Evolutionary conservation across 2,797 vertebrate genomes (phyloP), one percentile per base, ranked within the genome.

Genomic region (Loriculus beryllinus): DNA sequence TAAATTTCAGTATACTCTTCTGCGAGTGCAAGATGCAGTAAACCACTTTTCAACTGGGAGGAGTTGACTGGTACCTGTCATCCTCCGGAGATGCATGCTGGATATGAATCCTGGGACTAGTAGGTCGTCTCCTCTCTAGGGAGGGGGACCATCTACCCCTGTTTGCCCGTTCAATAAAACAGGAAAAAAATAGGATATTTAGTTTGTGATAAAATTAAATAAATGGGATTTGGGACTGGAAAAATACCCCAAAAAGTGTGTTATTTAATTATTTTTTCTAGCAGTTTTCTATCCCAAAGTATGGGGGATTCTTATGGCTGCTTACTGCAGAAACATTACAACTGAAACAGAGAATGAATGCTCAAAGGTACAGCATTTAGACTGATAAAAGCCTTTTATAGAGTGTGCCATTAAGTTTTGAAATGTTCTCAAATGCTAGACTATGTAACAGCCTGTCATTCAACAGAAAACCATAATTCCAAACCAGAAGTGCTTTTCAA

Each of bases 91-190:
- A 99, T 84, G 99, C 99, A 98, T 99, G 99, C 98, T 99, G 98
- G 97, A 99, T 99, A 97, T 99, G 98, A 98, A 99, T 99, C 99
- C 99, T 98, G 98, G 99, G 99, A 97, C 99, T 99, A 97, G 98
- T 98, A 93, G 99, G 98, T 97, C 99, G 98, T 98, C 98, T 98
- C 98, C 99, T 98, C 98, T 98, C 99, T 98, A 99, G 98, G 96
- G 99, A 99, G 97, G 98, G 98, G 97, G 98, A 99, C 97, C 97
- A 98, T 98, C 98, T 99, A 98, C 96, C 97, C 96, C 97, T 98
- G 98, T 95, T 97, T 97, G 97, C 98, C 98, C 97, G 48, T 96
- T 95, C 96, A 97, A 98, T 96, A 97, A 98, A 97, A 98, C 96
- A 98, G 96, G 98, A 98, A 97, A 97, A 91, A 97, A 97, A 98